Evolutionary conservation across 2,888 invertebrate genomes (phyloP).

Genomic region (Gastrophysa polygoni): DNA sequence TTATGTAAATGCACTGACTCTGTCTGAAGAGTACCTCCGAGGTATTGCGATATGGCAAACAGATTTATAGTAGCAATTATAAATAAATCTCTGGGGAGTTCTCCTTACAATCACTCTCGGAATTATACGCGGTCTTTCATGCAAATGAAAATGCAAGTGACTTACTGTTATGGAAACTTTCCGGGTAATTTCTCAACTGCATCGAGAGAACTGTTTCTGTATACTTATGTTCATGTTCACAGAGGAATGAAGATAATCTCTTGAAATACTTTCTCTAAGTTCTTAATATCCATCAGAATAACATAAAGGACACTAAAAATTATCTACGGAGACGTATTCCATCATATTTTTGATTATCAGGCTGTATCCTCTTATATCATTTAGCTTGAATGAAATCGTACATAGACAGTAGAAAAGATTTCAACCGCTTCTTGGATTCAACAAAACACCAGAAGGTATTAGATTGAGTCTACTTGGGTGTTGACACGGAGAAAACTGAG

Average conservation of each 20-base stretch:
- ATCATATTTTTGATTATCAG: too few relatives aligned
- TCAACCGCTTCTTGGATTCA: too few relatives aligned
- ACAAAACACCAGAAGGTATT: too few relatives aligned
- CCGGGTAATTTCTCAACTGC: neutral
- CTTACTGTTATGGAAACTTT: neutral
- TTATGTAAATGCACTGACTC: constrained; percentile 15
- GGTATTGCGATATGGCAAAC: constrained; percentile 41
- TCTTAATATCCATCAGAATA: too few relatives aligned
- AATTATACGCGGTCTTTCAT: constrained; percentile 5
- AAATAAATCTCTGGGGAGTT: constrained; percentile 38
- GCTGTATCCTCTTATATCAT: too few relatives aligned
- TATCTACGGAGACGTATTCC: too few relatives aligned
- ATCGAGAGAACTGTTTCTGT: neutral
- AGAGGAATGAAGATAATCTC: neutral
- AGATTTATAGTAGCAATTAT: constrained; percentile 43
- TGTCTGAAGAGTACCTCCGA: constrained; percentile 18
- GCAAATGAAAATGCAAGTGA: constrained; percentile 4
- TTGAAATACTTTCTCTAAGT: neutral
- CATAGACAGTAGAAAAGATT: too few relatives aligned
- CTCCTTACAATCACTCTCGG: constrained; percentile 15
- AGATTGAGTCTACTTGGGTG: too few relatives aligned
- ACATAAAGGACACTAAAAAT: too few relatives aligned
- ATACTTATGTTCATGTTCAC: neutral
- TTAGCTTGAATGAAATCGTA: too few relatives aligned
- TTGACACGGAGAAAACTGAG: too few relatives aligned